Base-by-base conservation (phyloP, 2,797 vertebrate species). In the Rhinella marina region DNA sequence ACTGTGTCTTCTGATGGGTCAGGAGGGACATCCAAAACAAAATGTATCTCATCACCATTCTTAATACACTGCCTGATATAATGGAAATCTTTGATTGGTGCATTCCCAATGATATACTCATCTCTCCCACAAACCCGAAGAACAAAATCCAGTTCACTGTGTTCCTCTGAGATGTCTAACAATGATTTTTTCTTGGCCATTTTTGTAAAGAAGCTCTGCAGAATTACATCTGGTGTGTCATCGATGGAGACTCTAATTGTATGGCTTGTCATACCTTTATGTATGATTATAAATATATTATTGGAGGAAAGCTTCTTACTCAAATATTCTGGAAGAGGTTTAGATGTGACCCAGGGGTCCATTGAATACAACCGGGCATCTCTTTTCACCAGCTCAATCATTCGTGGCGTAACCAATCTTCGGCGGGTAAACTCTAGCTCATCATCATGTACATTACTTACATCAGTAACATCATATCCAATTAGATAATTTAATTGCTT, bases 11-110 rank as follows among this genome's bases (percentile, higher is more conserved):
- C 93, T 1, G 93, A 94, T 0, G 96, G 95, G 90, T 99, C 95
- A 0, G 97, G 98, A 0, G 96, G 96, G 0, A 87, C 88, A 91
- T 98, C 97, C 4, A 99, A 93, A 80, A 98, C 96, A 90, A 99
- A 92, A 87, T 99, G 98, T 88, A 99, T 98, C 92, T 99, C 98
- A 50, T 99, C 97, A 0, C 96, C 95, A 0, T 95, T 98, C 93
- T 99, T 99, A 90, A 99, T 94, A 92, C 97, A 98, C 70, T 98
- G 97, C 83, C 98, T 95, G 90, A 99, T 95, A 97, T 98, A 99
- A 90, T 97, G 96, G 91, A 99, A 99, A 92, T 97, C 95, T 92
- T 95, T 97, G 85, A 99, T 94, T 7, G 97, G 95, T 12, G 94
- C 95, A 56, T 98, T 96, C 13, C 98, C 98, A 13, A 95, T 97